A percentile compares a stretch with the other conserved stretches of the same genome.
Conservation (phyloP, 2,113 vertebrate species). For the Tympanuchus pallidicinctus region DNA sequence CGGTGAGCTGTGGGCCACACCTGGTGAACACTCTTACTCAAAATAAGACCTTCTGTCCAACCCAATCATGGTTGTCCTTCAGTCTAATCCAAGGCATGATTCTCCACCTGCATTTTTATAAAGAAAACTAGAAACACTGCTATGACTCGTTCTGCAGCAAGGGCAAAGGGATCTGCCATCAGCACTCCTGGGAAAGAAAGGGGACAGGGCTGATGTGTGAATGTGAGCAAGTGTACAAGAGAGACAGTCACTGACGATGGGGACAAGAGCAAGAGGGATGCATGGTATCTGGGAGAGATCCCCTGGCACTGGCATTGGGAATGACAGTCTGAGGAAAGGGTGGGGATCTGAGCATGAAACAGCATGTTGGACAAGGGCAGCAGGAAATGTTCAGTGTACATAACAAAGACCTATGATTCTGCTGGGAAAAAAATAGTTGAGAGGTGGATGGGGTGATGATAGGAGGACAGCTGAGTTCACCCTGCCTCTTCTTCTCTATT, state of each 20-base stretch:
- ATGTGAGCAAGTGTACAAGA: neutral
- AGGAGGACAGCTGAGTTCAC: accelerated
- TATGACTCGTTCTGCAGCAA: neutral
- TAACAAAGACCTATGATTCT: neutral
- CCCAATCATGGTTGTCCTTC: neutral
- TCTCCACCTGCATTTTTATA: neutral
- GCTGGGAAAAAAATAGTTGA: neutral
- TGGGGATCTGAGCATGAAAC: neutral
- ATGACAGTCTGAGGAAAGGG: neutral
- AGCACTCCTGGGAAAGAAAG: neutral
- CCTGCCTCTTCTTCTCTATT: neutral
- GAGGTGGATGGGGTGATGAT: neutral
- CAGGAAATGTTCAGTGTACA: neutral
- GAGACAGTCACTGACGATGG: neutral
- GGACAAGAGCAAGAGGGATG: neutral
- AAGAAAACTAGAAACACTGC: neutral
- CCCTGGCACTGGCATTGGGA: neutral
- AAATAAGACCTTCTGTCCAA: neutral
- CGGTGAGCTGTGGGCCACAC: neutral
- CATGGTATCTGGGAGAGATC: neutral
- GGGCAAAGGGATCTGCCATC: neutral
- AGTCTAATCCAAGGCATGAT: neutral
- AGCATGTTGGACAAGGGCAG: neutral
- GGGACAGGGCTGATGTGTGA: neutral
- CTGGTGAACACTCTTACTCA: neutral